Evolutionary conservation across 1,140 invertebrate genomes (phyloP), one percentile per base, ranked within the genome.

Genomic region (Cylas formicarius): DNA sequence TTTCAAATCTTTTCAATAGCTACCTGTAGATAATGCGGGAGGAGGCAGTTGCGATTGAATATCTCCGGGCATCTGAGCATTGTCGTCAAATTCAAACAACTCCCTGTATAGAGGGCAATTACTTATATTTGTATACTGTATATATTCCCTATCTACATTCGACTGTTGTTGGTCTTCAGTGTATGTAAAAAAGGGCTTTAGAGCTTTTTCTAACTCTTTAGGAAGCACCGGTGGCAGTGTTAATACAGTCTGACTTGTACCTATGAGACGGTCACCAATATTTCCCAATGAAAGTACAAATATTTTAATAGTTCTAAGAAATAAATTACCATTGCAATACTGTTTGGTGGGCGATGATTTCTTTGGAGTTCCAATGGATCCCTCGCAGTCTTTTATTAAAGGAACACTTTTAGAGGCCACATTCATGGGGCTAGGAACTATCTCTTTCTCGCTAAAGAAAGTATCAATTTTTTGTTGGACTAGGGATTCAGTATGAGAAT

Each of bases 141-240:
- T n/a, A n/a, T n/a, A n/a, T n/a, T n/a, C n/a, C n/a, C n/a, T n/a
- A 13, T 48, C 44, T 13, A 21, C 17, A 9, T 35, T 23, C 36
- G 29, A 6, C 10, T 53, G 17, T 48, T 57, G 55, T 50, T 53
- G 53, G 41, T 53, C 51, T 21, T 56, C 53, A 46, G 66, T 74
- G 52, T 71, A 78, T 24, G 69, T 74, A 53, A 72, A 58, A 57
- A 74, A 82, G 38, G 75, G 73, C 58, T 74, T 70, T 18, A 81
- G 62, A 21, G 68, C 59, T 48, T 74, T 69, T 65, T 78, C 77
- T 9, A 81, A 55, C 57, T 78, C 67, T 41, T 65, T 55, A 3
- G 78, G 77, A 11, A 82, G 62, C 7, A 50, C 37, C 1, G 56
- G 54, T n/a, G 60, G 60, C 11, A 62, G 37, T n/a, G 56, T 47